These are phyloP conservation scores for Corythornis madagascariensis DNA, from an alignment of 2,113 vertebrate genomes.

Conservation along the genomic window DNA sequence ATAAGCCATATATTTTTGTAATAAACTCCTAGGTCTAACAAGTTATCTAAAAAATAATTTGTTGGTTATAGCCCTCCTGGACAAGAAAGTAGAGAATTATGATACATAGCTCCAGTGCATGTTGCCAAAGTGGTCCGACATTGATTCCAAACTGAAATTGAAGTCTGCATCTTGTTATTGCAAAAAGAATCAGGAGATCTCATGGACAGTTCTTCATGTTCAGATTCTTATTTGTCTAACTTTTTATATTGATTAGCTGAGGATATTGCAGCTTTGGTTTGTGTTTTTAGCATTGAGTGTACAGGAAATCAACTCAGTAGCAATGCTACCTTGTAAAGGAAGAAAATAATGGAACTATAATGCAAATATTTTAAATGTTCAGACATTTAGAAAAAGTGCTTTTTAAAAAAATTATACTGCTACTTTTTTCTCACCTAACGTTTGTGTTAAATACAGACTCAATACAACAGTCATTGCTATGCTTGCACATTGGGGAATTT, in stretches of 20 bases:
- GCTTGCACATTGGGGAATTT: neutral
- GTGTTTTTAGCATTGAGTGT: neutral
- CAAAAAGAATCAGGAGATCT: neutral
- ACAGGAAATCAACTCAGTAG: neutral
- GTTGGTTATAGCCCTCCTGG: neutral
- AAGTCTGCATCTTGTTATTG: neutral
- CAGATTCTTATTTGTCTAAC: neutral
- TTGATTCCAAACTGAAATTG: neutral
- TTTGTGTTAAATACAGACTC: neutral
- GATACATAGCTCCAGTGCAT: neutral
- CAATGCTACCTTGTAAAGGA: neutral
- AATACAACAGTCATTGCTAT: neutral
- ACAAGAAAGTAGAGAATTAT: slow-evolving; percentile 3
- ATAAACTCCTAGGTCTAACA: slow-evolving; percentile 44
- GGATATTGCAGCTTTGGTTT: neutral
- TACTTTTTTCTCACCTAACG: neutral
- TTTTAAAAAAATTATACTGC: neutral
- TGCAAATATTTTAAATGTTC: neutral
- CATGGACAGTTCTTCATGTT: neutral
- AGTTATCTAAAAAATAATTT: slow-evolving; percentile 49
- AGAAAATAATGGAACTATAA: neutral
- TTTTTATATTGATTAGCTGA: neutral
- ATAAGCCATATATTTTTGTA: slow-evolving; percentile 51
- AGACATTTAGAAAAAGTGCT: neutral
- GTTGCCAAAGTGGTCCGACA: neutral